These are phyloP conservation scores for Diarsia dahlii DNA, from an alignment of 2,888 invertebrate genomes.

Conservation along the genomic window DNA sequence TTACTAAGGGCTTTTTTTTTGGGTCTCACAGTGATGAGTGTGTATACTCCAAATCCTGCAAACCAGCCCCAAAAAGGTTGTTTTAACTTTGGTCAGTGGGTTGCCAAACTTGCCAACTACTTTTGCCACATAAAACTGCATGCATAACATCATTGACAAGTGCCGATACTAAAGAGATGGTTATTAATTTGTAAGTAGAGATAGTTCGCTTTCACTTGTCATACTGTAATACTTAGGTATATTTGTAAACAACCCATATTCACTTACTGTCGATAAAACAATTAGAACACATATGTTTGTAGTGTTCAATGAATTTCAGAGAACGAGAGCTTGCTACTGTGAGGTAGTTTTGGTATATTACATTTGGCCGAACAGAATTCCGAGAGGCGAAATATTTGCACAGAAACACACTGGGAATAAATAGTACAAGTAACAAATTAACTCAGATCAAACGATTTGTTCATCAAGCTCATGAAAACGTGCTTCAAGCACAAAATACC, in stretches of 20 bases:
- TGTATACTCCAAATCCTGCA: too few species aligned
- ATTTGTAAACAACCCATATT: not conserved
- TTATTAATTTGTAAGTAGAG: not conserved
- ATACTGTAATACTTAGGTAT: not conserved
- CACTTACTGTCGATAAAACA: not conserved
- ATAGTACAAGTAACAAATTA: not conserved
- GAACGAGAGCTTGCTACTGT: not conserved
- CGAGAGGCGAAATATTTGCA: not conserved
- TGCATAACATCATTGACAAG: not conserved
- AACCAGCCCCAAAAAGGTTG: too few species aligned
- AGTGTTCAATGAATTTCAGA: not conserved
- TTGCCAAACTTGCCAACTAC: too few species aligned
- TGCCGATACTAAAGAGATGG: not conserved
- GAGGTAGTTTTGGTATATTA: not conserved
- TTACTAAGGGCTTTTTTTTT: too few species aligned
- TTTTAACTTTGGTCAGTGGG: too few species aligned
- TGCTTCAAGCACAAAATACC: conserved; percentile 8
- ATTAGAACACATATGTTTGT: not conserved
- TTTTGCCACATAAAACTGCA: not conserved
- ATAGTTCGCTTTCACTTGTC: not conserved
- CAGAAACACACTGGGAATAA: not conserved
- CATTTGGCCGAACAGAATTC: not conserved
- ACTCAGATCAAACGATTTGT: conserved; percentile 7
- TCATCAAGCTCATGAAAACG: not conserved
- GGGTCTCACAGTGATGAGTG: too few species aligned